Evolutionary conservation across 1,140 invertebrate species (phyloP).

Genomic region (Tetragonula clypearis): DNA sequence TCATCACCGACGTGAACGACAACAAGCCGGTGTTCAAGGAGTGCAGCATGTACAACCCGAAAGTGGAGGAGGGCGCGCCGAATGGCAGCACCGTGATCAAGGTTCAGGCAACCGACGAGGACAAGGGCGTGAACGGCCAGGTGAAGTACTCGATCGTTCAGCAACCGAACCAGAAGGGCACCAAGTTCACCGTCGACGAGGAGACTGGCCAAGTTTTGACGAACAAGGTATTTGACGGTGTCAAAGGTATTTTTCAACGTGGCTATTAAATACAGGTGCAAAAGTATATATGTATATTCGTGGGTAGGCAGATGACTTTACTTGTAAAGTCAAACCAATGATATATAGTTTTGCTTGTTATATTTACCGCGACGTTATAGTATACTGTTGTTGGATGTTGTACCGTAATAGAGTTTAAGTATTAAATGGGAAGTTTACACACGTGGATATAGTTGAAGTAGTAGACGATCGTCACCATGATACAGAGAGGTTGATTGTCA

Average conservation of each 20-base stretch:
- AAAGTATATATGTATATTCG: too few species aligned
- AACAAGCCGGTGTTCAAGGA: slow-evolving; percentile 97
- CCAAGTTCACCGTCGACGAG: slow-evolving; percentile 96
- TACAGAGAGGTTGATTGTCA: not conserved
- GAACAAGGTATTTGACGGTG: slow-evolving; percentile 86
- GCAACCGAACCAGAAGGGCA: slow-evolving; percentile 97
- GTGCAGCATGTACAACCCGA: slow-evolving; percentile 94
- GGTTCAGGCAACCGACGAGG: slow-evolving; percentile 96
- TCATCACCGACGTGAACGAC: slow-evolving; percentile 98
- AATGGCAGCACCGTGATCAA: slow-evolving; percentile 96
- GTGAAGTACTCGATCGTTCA: slow-evolving; percentile 97
- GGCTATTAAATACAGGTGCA: too few species aligned
- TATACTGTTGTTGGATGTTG: too few species aligned
- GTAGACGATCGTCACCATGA: too few species aligned
- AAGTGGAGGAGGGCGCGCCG: slow-evolving; percentile 95
- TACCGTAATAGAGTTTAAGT: too few species aligned
- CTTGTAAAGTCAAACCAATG: too few species aligned
- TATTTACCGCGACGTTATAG: too few species aligned
- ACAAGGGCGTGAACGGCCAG: slow-evolving; percentile 96
- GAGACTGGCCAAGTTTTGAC: slow-evolving; percentile 96
- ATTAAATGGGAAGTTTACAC: too few species aligned
- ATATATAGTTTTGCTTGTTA: too few species aligned
- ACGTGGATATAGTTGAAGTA: too few species aligned
- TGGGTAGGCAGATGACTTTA: too few species aligned
- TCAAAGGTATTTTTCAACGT: too few species aligned